Conservation (phyloP, 2,888 invertebrate genomes). For the Desoria tigrina region DNA sequence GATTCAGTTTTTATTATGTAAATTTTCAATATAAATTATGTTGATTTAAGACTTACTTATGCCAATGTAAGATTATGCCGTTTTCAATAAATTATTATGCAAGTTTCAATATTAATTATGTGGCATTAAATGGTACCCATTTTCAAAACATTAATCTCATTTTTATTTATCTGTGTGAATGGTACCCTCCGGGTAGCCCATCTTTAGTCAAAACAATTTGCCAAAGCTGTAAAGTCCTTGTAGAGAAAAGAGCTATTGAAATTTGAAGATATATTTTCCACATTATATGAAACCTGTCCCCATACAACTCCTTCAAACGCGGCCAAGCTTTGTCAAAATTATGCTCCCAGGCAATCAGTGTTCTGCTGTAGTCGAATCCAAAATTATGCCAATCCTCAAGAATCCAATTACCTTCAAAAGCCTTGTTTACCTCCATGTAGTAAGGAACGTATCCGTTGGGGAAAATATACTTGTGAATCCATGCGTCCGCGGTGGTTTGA, state of each 20-base stretch:
- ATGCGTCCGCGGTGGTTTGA: slow-evolving; percentile 14
- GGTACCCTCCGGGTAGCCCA: neutral
- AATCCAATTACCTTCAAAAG: neutral
- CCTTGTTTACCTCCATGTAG: slow-evolving; percentile 4
- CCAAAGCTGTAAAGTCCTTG: neutral
- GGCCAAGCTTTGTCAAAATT: slow-evolving; percentile 28
- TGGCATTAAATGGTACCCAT: no score
- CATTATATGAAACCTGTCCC: slow-evolving; percentile 4
- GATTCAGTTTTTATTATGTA: no score
- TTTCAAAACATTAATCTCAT: no score
- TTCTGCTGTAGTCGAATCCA: neutral
- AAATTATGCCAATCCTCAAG: neutral
- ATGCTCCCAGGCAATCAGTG: slow-evolving; percentile 21
- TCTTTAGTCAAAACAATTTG: slow-evolving; percentile 8
- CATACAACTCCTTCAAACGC: neutral
- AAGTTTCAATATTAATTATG: no score
- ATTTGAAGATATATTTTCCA: neutral
- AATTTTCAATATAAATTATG: no score
- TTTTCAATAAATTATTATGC: no score
- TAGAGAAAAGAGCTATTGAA: neutral
- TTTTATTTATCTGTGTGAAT: neutral
- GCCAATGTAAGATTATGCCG: no score
- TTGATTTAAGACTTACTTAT: no score
- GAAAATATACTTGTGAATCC: slow-evolving; percentile 30
- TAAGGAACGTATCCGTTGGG: slow-evolving; percentile 26